Conservation (phyloP, 2,797 vertebrate species). For the Heterohyrax brucei region DNA sequence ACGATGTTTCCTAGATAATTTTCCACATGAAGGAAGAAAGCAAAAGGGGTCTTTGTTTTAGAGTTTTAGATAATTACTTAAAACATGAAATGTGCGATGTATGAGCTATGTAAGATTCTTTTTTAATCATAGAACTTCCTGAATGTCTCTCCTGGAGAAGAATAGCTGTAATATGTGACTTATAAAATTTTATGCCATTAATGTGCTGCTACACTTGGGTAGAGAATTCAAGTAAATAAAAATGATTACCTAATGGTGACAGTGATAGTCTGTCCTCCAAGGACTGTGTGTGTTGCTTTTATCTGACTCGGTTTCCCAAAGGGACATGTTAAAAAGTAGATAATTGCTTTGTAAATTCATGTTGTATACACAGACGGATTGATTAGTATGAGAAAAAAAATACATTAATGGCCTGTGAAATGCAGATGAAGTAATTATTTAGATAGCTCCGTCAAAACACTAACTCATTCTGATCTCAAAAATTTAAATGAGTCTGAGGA, state of each 20-base stretch:
- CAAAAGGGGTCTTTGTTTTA: background rate
- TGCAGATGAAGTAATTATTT: conserved; percentile 83
- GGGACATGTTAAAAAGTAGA: conserved; percentile 62
- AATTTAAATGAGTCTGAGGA: conserved; percentile 79
- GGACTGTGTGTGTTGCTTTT: conserved; percentile 43
- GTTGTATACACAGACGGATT: conserved; percentile 80
- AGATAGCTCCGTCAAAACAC: conserved; percentile 79
- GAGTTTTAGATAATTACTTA: background rate
- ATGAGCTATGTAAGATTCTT: conserved; percentile 17
- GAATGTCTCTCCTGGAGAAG: background rate
- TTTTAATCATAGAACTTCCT: conserved; percentile 40
- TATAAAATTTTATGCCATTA: conserved; percentile 62
- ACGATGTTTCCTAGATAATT: background rate
- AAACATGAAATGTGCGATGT: background rate
- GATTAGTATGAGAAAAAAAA: conserved; percentile 54
- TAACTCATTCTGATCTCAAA: conserved; percentile 78
- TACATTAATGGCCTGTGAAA: conserved; percentile 81
- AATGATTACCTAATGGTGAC: conserved; percentile 64
- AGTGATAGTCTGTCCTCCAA: conserved; percentile 49
- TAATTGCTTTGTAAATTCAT: conserved; percentile 78
- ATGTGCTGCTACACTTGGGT: conserved; percentile 54
- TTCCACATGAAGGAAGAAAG: background rate
- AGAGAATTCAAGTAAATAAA: conserved; percentile 61
- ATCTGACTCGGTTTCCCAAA: conserved; percentile 64
- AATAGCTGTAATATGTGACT: background rate